Evolutionary conservation across 2,888 invertebrate species (phyloP).

Genomic region (Andrena hattorfiana): DNA sequence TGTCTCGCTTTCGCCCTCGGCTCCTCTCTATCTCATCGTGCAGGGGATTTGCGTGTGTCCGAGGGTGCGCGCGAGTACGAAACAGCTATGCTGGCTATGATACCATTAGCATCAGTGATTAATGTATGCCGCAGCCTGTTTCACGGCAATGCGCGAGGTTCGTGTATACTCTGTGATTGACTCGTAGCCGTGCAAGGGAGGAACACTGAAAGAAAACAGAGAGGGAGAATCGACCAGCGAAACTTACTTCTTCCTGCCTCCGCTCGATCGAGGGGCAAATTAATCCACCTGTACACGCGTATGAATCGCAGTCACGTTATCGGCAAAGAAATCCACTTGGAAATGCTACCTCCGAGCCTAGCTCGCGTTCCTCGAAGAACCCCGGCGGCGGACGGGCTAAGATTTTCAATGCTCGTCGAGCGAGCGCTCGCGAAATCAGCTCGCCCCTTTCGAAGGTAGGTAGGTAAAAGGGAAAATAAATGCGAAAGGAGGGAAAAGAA

Average conservation of each 20-base stretch:
- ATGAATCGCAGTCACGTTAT: slow-evolving; percentile 25
- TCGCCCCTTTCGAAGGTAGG: no score
- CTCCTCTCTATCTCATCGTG: slow-evolving; percentile 25
- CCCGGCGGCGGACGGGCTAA: no score
- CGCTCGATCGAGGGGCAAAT: slow-evolving; percentile 50
- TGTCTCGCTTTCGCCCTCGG: slow-evolving; percentile 31
- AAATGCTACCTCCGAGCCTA: neutral
- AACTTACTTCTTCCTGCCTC: slow-evolving; percentile 44
- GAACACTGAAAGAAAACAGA: slow-evolving; percentile 48
- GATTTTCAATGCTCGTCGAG: no score
- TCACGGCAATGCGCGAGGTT: slow-evolving; percentile 75
- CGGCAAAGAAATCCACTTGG: slow-evolving; percentile 23
- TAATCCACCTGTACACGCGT: slow-evolving; percentile 36
- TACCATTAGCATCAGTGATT: slow-evolving; percentile 84
- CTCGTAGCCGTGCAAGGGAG: slow-evolving; percentile 66
- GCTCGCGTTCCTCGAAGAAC: no score
- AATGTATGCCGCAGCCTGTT: slow-evolving; percentile 83
- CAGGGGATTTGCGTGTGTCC: slow-evolving; percentile 43
- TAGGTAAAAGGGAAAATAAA: no score
- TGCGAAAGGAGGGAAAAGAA: no score
- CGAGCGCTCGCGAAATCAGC: no score
- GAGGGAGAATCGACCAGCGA: slow-evolving; percentile 14
- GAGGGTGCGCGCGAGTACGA: slow-evolving; percentile 64
- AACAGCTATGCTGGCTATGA: slow-evolving; percentile 80
- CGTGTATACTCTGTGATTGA: slow-evolving; percentile 80